Base-by-base conservation (phyloP, 1,140 invertebrate species). In the Cydia amplana region DNA sequence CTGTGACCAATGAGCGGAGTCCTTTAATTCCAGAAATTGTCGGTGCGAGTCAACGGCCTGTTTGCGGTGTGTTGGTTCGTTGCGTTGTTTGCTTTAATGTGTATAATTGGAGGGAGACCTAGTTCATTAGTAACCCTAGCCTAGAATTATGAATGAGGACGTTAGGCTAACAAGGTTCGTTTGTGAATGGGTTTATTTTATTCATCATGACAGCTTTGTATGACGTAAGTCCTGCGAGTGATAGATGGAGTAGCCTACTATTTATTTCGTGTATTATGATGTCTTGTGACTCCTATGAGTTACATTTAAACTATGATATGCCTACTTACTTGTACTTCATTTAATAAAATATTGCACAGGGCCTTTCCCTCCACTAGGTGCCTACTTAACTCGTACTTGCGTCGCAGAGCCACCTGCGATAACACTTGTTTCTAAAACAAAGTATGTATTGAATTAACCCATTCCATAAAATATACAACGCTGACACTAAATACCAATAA, bases 11-110 rank as follows among this genome's bases (percentile, higher is more conserved):
- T 85, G 79, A 83, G 82, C 83, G 82, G 83, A 79, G 85, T 82
- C 75, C 79, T 82, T 83, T 80, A 85, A 86, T 88, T 87, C 84
- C 83, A 86, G 82, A 85, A 87, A 85, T 83, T 83, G 81, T 82
- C 80, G 77, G 60, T 65, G 81, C 75, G 80, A 80, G 83, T 83
- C 82, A 85, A 82, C 79, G 83, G 83, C 85, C 79, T 84, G 78
- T 73, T 49, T 36, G 70, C 67, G 74, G 77, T 77, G 74, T 64
- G 74, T 74, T 63, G 63, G 75, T 14, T 67, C 75, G 75, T 55
- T 73, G 76, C 64, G 74, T 76, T 76, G 65, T 76, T 79, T 43
- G 65, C 32, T 18, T 70, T 43, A 36, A 70, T 70, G 18, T 60
- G 55, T 23, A 70, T 70, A 70, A 70, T 70, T 70, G 65, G 65